Evolutionary conservation across 1,140 invertebrate species (phyloP).

Genomic region (Lepeophtheirus salmonis): DNA sequence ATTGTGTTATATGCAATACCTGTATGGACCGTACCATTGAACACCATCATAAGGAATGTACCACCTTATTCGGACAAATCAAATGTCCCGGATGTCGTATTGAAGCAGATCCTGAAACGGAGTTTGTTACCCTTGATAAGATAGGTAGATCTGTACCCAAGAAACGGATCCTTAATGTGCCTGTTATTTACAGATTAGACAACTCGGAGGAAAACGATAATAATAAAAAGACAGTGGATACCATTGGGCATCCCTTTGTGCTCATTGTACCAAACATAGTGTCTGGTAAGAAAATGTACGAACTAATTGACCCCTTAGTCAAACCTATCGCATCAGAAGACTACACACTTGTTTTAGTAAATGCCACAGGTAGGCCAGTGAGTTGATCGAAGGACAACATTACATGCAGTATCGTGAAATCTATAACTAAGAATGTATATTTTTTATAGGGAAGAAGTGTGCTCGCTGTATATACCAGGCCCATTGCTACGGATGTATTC

Average conservation of each 20-base stretch:
- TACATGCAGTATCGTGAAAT: too few species aligned
- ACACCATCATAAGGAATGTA: not conserved
- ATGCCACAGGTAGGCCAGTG: not conserved
- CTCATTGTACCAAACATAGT: conserved; percentile 37
- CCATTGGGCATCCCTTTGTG: conserved; percentile 39
- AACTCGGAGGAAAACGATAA: conserved; percentile 29
- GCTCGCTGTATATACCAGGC: conserved; percentile 38
- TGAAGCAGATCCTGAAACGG: conserved; percentile 29
- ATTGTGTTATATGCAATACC: conserved; percentile 8
- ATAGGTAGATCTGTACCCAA: conserved; percentile 26
- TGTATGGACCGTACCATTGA: conserved; percentile 13
- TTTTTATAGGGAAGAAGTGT: conserved; percentile 29
- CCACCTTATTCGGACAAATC: conserved; percentile 23
- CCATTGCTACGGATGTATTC: conserved; percentile 42
- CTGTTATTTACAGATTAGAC: conserved; percentile 35
- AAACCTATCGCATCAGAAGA: not conserved
- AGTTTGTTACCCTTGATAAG: conserved; percentile 30
- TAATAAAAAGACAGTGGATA: conserved; percentile 31
- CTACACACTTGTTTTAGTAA: not conserved
- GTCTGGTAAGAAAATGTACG: conserved; percentile 32
- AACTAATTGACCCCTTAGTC: conserved; percentile 31
- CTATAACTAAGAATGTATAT: too few species aligned
- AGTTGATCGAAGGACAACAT: too few species aligned
- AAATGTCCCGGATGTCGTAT: conserved; percentile 34
- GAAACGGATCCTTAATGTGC: conserved; percentile 34